Evolutionary conservation across 2,113 vertebrate genomes (phyloP), one percentile per base, ranked within the genome.

Genomic region (Oncorhynchus gorbuscha): DNA sequence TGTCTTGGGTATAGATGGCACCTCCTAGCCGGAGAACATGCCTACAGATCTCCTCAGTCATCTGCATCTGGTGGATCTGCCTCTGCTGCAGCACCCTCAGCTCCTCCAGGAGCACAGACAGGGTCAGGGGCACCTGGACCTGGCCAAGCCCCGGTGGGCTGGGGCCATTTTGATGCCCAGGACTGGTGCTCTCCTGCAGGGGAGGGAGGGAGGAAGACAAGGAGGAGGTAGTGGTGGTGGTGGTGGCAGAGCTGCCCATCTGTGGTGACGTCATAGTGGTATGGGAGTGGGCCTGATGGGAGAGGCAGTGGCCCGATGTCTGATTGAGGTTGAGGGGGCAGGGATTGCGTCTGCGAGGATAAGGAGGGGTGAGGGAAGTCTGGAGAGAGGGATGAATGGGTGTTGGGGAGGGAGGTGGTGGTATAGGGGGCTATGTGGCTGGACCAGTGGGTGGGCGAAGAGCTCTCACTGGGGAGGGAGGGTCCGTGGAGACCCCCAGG

Each of bases 21-120:
- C 92, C 92, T 5, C 96, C 96, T 0, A 97, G 91, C 69, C 95
- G 92, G 4, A 97, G 89, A 39, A 97, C 95, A 48, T 97, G 96
- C 55, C 95, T 90, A 76, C 96, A 97, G 75, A 97, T 97, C 86
- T 97, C 95, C 82, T 97, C 96, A 0, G 96, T 97, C 90, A 97
- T 96, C 86, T 97, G 96, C 96, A 97, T 97, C 89, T 97, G 96
- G 84, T 96, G 95, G 74, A 97, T 96, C 83, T 97, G 96, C 45
- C 96, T 90, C 87, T 97, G 96, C 84, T 97, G 96, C 67, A 97
- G 85, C 73, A 97, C 93, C 20, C 95, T 89, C 3, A 97, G 94
- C 85, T 97, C 96, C 83, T 97, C 96, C 71, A 97, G 78, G 24
- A 97, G 95, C 11, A 97, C 91, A 0, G 96, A 95, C 77, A 97